These are phyloP conservation scores for Gambusia holbrooki DNA, from an alignment of 2,113 vertebrate genomes.

Conservation along the genomic window DNA sequence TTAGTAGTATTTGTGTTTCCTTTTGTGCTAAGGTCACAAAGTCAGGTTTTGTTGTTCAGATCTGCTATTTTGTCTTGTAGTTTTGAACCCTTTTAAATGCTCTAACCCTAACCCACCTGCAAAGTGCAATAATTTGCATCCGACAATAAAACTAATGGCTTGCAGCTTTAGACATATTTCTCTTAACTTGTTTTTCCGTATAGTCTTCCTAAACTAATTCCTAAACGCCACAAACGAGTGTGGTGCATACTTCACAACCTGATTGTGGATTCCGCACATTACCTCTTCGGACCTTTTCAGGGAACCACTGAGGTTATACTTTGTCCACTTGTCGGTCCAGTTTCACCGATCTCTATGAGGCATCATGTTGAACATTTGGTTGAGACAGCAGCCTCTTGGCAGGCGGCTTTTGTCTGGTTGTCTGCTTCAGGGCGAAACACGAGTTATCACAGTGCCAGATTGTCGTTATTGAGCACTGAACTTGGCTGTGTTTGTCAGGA, in stretches of 20 bases:
- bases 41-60: neutral
- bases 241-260: neutral
- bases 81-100: neutral
- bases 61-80: neutral
- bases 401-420: constrained; percentile 5
- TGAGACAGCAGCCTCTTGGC: neutral
- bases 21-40: neutral
- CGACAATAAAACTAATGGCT: neutral
- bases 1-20: too few species aligned
- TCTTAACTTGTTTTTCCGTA: neutral
- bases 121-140: neutral
- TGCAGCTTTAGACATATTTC: neutral
- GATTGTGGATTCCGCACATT: constrained; percentile 5
- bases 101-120: neutral
- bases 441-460: constrained; percentile 21
- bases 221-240: too few species aligned
- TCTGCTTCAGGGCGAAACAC: constrained; percentile 17
- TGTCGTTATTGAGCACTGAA: constrained; percentile 29
- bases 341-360: neutral
- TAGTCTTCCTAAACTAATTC: neutral
- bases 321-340: neutral
- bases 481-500: constrained; percentile 2
- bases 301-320: neutral
- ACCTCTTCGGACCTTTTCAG: neutral
- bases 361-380: constrained; percentile 2